phyloP scores from a whole-genome alignment of 2,888 invertebrate species.

The Archips crataeganus region DNA sequence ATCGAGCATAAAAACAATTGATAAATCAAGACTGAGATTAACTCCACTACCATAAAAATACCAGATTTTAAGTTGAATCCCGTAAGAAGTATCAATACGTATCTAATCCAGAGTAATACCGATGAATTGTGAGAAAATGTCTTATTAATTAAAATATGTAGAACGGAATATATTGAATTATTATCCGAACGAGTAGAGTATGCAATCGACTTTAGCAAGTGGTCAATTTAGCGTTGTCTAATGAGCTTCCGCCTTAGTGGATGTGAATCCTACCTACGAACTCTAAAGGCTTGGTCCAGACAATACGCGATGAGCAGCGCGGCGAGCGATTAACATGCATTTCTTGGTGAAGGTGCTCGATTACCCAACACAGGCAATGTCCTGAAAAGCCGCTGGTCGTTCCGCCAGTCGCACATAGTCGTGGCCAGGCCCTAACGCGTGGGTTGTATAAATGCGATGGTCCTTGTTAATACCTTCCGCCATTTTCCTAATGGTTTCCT shows the following conservation, averaged over 20 bases:
- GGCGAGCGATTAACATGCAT: not conserved
- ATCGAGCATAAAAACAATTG: no score
- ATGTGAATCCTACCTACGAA: slow-evolving; percentile 48
- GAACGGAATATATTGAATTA: not conserved
- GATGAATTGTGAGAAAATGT: not conserved
- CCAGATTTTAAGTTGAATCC: no score
- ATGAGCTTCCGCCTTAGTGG: slow-evolving; percentile 40
- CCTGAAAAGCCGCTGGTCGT: not conserved
- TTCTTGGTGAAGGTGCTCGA: not conserved
- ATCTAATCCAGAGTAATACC: not conserved
- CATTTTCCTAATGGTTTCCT: slow-evolving; percentile 56
- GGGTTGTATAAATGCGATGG: slow-evolving; percentile 55
- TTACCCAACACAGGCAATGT: not conserved
- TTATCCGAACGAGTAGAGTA: slow-evolving; percentile 6
- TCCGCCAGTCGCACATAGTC: not conserved
- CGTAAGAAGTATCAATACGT: no score
- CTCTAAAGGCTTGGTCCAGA: slow-evolving; percentile 32
- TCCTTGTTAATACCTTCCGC: slow-evolving; percentile 55
- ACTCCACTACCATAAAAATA: no score
- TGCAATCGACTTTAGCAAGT: slow-evolving; percentile 33
- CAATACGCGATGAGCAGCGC: not conserved
- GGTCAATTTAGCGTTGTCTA: slow-evolving; percentile 43
- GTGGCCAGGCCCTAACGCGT: slow-evolving; percentile 44
- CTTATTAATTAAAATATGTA: not conserved
- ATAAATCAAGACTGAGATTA: no score